Evolutionary conservation across 1,140 invertebrate genomes (phyloP).

Genomic region (Hermatobates lingyangjiaoensis): DNA sequence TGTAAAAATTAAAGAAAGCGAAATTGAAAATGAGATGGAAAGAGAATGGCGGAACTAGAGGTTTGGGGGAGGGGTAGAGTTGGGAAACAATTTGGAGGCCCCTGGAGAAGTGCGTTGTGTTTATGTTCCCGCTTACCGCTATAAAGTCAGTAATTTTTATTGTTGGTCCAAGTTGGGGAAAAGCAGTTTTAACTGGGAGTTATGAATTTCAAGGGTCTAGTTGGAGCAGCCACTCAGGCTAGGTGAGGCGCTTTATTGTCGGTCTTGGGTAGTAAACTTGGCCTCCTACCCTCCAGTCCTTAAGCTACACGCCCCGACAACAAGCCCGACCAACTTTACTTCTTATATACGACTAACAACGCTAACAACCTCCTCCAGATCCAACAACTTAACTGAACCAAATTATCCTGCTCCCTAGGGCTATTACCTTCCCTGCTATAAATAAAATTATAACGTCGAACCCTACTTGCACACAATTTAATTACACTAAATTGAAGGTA

Average conservation of each 20-base stretch:
- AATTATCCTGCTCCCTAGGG: background rate
- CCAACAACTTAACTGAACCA: background rate
- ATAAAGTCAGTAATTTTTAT: conserved; percentile 3
- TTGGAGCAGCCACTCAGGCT: background rate
- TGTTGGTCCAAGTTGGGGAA: conserved; percentile 2
- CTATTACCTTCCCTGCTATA: background rate
- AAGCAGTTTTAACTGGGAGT: conserved; percentile 2
- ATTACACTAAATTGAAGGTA: too few species aligned
- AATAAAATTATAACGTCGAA: background rate
- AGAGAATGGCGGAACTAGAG: too few species aligned
- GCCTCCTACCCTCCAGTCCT: background rate
- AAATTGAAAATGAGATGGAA: too few species aligned
- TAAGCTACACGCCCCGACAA: background rate
- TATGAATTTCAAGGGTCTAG: conserved; percentile 3
- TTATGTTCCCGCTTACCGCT: too few species aligned
- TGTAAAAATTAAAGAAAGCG: too few species aligned
- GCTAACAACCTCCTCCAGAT: background rate
- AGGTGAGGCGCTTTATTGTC: background rate
- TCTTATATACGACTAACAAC: background rate
- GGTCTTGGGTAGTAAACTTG: background rate
- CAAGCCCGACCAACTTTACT: background rate
- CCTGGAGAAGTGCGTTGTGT: too few species aligned
- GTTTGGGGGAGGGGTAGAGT: too few species aligned
- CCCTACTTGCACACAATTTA: background rate
- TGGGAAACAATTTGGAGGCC: too few species aligned